Conservation (phyloP, 2,888 invertebrate species). For the Nomada goodeniana region DNA sequence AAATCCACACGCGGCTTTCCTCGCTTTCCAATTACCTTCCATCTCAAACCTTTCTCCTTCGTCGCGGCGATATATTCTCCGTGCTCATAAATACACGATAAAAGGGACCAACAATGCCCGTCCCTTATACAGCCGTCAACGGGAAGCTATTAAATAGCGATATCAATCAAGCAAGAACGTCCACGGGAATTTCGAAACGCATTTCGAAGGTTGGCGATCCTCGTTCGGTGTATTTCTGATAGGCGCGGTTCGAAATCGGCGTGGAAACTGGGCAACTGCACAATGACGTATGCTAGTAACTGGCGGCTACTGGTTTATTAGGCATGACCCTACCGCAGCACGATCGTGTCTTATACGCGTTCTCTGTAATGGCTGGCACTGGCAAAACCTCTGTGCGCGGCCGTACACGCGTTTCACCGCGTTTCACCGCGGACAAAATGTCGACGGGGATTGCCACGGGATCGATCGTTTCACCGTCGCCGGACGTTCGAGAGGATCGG, state of each 20-base stretch:
- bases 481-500: conserved; percentile 6
- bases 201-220: conserved; percentile 23
- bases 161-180: neutral
- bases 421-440: conserved; percentile 60
- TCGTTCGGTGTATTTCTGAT: conserved; percentile 41
- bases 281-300: conserved; percentile 60
- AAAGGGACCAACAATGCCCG: too few relatives aligned
- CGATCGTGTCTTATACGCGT: conserved; percentile 72
- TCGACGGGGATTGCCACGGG: conserved; percentile 48
- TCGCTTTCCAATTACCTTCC: too few relatives aligned
- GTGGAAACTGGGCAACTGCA: conserved; percentile 57
- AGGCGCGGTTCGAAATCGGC: conserved; percentile 52
- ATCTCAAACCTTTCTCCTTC: too few relatives aligned
- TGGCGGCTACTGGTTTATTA: conserved; percentile 71
- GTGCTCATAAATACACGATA: too few relatives aligned
- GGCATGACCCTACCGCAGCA: conserved; percentile 71
- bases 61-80: too few relatives aligned
- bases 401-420: conserved; percentile 51
- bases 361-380: conserved; percentile 59
- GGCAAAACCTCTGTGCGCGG: conserved; percentile 19
- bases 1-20: too few relatives aligned
- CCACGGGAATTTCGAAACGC: conserved; percentile 14
- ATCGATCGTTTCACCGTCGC: conserved; percentile 47
- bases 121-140: neutral
- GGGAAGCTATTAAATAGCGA: neutral